Conservation (phyloP, 2,113 vertebrate genomes). For the Bettongia penicillata region DNA sequence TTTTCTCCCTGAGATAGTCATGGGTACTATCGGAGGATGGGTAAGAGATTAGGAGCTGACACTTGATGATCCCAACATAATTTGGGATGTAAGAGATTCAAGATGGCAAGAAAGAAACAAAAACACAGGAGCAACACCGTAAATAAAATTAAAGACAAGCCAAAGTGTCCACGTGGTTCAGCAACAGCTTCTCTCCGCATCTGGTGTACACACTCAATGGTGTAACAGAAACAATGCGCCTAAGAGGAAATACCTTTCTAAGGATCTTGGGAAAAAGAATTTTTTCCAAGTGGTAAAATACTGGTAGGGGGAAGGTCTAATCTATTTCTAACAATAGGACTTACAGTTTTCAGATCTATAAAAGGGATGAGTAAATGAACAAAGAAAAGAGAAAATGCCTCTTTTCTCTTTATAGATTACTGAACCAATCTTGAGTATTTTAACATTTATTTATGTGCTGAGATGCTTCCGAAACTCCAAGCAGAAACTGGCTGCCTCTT, state of each 20-base stretch:
- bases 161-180: not conserved
- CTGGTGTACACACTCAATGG: not conserved
- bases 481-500: not conserved
- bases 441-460: not conserved
- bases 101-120: not conserved
- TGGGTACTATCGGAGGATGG: not conserved
- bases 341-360: not conserved
- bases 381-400: constrained; percentile 38
- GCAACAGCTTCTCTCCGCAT: not conserved
- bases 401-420: not conserved
- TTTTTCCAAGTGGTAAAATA: not conserved
- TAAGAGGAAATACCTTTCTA: not conserved
- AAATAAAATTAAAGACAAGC: not conserved
- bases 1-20: not conserved
- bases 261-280: constrained; percentile 37
- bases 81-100: not conserved
- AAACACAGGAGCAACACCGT: constrained; percentile 32
- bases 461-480: not conserved
- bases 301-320: not conserved
- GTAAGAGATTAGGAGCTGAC: not conserved
- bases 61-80: not conserved
- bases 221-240: constrained; percentile 1
- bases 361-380: constrained; percentile 13
- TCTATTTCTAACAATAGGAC: not conserved
- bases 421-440: not conserved